Percentiles rank a stretch among this genome's conserved stretches.
These are phyloP conservation scores for Ursus arctos DNA, from an alignment of 2,113 vertebrate species.

Conservation along the genomic window DNA sequence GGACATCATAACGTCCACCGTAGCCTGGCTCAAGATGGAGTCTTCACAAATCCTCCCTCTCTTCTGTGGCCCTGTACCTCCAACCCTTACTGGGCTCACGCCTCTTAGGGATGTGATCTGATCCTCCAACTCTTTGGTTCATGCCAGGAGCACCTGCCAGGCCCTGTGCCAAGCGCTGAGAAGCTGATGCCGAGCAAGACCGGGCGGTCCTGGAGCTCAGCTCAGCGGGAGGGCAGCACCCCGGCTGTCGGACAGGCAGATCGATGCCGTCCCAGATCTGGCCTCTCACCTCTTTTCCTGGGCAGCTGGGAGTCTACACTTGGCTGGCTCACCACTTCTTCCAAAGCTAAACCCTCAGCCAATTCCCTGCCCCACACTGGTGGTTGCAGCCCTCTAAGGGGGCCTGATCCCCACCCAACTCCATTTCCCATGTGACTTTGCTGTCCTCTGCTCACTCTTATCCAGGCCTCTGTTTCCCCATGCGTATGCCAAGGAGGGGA, in stretches of 20 bases:
- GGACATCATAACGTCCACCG: neutral
- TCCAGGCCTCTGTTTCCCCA: neutral
- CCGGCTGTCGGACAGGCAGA: neutral
- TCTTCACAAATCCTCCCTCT: neutral
- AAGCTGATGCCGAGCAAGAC: neutral
- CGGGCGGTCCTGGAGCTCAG: neutral
- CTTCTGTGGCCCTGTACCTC: neutral
- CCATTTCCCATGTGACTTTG: neutral
- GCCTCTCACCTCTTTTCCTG: slow-evolving; percentile 34
- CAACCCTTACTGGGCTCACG: neutral
- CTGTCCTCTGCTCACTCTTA: neutral
- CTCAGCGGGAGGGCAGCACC: neutral
- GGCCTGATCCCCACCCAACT: neutral
- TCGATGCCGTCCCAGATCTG: neutral
- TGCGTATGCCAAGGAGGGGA: neutral
- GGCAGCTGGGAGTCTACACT: neutral
- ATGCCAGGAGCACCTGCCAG: neutral
- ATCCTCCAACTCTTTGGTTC: neutral
- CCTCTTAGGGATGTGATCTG: neutral
- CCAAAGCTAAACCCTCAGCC: neutral
- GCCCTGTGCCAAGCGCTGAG: neutral
- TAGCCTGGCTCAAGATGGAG: neutral
- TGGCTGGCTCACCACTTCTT: neutral
- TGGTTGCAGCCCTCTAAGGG: neutral
- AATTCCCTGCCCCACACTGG: neutral